A percentile compares a stretch with the other conserved stretches of the same genome.
These are phyloP conservation scores for Callyntrura guangdongensis DNA, from an alignment of 2,888 invertebrate species.

Conservation along the genomic window DNA sequence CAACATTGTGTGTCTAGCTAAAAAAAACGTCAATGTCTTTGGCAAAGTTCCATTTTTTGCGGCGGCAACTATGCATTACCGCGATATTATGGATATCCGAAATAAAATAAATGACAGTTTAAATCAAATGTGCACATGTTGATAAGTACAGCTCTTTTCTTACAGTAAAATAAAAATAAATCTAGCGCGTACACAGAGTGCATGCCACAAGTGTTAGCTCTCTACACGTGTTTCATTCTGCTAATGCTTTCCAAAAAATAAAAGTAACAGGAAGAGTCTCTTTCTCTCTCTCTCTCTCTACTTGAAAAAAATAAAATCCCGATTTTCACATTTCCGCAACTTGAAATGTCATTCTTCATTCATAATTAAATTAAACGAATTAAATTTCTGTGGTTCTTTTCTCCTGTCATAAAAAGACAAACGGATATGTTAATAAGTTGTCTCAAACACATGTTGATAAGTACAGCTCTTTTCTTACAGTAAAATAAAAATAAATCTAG, in stretches of 20 bases:
- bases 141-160: neutral
- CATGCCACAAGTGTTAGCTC: slow-evolving; percentile 1
- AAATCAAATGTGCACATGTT: neutral
- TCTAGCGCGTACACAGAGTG: neutral
- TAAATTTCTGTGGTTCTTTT: too few species aligned
- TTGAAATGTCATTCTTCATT: too few species aligned
- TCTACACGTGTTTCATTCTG: slow-evolving; percentile 18
- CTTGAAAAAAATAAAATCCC: neutral
- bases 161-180: neutral
- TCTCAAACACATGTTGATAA: too few species aligned
- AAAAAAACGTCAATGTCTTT: slow-evolving; percentile 38
- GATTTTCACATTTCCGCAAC: too few species aligned
- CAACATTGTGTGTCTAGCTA: slow-evolving; percentile 16
- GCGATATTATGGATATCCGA: neutral
- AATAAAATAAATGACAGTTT: slow-evolving; percentile 24
- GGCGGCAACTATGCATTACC: neutral
- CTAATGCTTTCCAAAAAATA: neutral
- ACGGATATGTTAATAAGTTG: too few species aligned
- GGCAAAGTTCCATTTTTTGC: slow-evolving; percentile 41
- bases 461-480: neutral
- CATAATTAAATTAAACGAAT: too few species aligned
- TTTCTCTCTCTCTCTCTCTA: too few species aligned
- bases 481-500: neutral
- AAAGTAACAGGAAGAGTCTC: too few species aligned
- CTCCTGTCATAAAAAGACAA: too few species aligned